Conservation (phyloP, 2,888 invertebrate species). For the Incurvaria masculella region DNA sequence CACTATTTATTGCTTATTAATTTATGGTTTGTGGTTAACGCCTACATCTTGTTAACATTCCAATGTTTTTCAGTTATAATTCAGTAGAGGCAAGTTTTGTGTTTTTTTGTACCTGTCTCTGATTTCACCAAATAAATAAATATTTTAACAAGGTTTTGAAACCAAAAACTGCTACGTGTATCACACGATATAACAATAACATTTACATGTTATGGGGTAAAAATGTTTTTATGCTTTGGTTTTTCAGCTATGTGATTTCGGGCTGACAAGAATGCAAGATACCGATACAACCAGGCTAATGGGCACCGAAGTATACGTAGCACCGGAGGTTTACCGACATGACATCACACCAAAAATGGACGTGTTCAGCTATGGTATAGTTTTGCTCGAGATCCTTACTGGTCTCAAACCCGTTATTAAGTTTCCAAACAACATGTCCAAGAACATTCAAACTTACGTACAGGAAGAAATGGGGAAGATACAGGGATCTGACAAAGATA, state of each 20-base stretch:
- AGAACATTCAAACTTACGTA: constrained; percentile 33
- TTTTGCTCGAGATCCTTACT: constrained; percentile 68
- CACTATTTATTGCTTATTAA: too few relatives aligned
- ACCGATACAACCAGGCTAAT: constrained; percentile 52
- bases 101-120: too few relatives aligned
- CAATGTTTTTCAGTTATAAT: too few relatives aligned
- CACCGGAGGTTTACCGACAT: constrained; percentile 69
- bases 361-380: constrained; percentile 75
- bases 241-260: constrained; percentile 71
- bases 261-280: constrained; percentile 60
- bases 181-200: not conserved
- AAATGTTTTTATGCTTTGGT: constrained; percentile 9
- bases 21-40: too few relatives aligned
- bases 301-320: constrained; percentile 73
- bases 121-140: too few relatives aligned
- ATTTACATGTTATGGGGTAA: not conserved
- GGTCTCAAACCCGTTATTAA: constrained; percentile 63
- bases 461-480: constrained; percentile 54
- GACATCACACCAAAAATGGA: constrained; percentile 73
- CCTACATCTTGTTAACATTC: too few relatives aligned
- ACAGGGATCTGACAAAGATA: constrained; percentile 41
- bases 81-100: too few relatives aligned
- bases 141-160: too few relatives aligned
- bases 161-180: too few relatives aligned
- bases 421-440: constrained; percentile 52